Percentiles rank a stretch among this genome's conserved stretches.
Conservation (phyloP, 64 coral and sea anemone species). For the Montipora sp. region DNA sequence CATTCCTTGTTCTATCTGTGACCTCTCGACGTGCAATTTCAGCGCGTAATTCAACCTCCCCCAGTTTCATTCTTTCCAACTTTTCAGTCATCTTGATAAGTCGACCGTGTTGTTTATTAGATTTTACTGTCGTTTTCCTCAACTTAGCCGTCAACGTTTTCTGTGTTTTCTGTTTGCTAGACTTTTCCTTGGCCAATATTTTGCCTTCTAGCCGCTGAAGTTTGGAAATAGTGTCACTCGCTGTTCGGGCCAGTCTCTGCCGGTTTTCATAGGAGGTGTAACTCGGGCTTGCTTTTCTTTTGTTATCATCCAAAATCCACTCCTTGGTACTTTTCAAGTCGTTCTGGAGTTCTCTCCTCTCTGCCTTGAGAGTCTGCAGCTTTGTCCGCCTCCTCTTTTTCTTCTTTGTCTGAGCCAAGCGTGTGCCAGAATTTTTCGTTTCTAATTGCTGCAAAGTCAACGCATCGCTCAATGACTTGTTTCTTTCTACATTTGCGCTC, state of each 20-base stretch:
- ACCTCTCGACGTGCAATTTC: slow-evolving; percentile 47
- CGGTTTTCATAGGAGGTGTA: slow-evolving; percentile 79
- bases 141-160: slow-evolving; percentile 53
- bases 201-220: slow-evolving; percentile 47
- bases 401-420: not conserved
- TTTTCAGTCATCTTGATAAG: slow-evolving; percentile 69
- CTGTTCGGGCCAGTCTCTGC: slow-evolving; percentile 65
- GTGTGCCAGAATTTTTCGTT: not conserved
- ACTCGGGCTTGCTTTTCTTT: slow-evolving; percentile 45
- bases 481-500: not conserved
- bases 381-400: slow-evolving; percentile 52
- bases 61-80: slow-evolving; percentile 66
- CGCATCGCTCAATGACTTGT: not conserved
- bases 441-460: not conserved
- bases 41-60: slow-evolving; percentile 61
- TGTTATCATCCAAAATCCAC: slow-evolving; percentile 72
- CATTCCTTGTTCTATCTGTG: not conserved
- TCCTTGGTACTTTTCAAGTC: slow-evolving; percentile 53
- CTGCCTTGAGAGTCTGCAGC: slow-evolving; percentile 61
- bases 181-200: slow-evolving; percentile 68
- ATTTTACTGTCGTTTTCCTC: slow-evolving; percentile 60
- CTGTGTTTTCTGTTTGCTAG: slow-evolving; percentile 45
- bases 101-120: slow-evolving; percentile 74
- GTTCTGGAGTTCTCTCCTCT: slow-evolving; percentile 64
- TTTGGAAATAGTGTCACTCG: slow-evolving; percentile 69